Evolutionary conservation across 2,113 vertebrate genomes (phyloP), one percentile per base, ranked within the genome.

Genomic region (Platichthys flesus): DNA sequence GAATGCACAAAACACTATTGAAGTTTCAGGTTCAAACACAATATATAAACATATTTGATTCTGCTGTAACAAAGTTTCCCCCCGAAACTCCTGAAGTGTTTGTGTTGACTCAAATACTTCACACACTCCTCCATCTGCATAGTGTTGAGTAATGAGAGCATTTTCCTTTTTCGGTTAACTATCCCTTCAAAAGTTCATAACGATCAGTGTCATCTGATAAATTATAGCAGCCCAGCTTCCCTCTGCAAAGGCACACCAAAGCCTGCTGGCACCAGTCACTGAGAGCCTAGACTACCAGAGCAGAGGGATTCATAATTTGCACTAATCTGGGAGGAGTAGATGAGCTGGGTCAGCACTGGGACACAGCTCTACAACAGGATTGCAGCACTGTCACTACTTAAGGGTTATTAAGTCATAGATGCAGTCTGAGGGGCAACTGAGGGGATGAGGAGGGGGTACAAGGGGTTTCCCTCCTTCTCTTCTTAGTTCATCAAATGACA

Each of bases 281-380:
- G 66, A 66, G 24, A 82, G 67, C 42, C 73, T 79, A 74, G 56
- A 89, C 77, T 74, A 83, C 77, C 28, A 45, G 68, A 91, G 82
- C 79, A 82, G 63, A 74, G 76, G 72, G 90, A 91, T 92, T 88
- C 89, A 88, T 89, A 90, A 92, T 92, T 84, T 82, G 82, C 64
- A 71, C 62, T 90, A 91, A 93, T 90, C 90, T 90, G 82, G 60
- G 59, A 86, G 58, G 62, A 87, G 76, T 63, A 49, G 73, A 75
- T 67, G 85, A 85, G 67, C 76, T 74, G 63, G 82, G 74, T 88
- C 82, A 88, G 72, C 72, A 84, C 70, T 54, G 52, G 83, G 80
- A 81, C 67, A 85, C 81, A 62, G 62, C 62, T 26, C 47, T 62
- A 23, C 5, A 68, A 79, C 56, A 72, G 37, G 35, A 66, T 42